Evolutionary conservation across 2,113 vertebrate genomes (phyloP).

Genomic region (Bubo scandiacus): DNA sequence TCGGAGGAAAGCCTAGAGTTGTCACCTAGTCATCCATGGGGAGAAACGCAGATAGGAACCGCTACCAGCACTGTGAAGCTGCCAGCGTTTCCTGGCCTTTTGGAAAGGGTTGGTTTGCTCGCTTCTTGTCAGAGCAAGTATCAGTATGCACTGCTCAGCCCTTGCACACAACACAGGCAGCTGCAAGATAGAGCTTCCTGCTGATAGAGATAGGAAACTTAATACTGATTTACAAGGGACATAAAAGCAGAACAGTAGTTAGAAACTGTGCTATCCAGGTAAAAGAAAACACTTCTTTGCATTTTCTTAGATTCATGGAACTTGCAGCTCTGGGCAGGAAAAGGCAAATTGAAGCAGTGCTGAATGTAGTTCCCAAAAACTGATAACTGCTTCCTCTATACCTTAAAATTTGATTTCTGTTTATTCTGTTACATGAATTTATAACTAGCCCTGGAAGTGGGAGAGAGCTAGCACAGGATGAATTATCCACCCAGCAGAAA

Average conservation of each 20-base stretch:
- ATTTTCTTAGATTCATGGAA: background rate
- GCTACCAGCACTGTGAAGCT: background rate
- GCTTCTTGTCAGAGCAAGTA: background rate
- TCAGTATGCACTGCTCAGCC: background rate
- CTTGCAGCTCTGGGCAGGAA: background rate
- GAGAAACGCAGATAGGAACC: background rate
- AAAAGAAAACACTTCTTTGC: background rate
- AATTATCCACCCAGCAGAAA: background rate
- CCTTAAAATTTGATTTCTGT: background rate
- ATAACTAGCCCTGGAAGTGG: background rate
- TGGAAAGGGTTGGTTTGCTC: background rate
- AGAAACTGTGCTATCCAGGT: background rate
- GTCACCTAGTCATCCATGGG: background rate
- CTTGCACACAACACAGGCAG: background rate
- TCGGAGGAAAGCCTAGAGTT: fast-evolving
- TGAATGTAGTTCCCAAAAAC: background rate
- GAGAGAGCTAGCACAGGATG: background rate
- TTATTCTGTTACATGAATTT: background rate
- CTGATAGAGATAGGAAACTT: background rate
- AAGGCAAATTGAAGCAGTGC: background rate
- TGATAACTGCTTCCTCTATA: background rate
- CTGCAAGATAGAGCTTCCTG: background rate
- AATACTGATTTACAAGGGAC: background rate
- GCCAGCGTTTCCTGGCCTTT: background rate
- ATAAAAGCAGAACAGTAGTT: background rate